phyloP scores from a whole-genome alignment of 2,113 vertebrate species.

The Telmatochromis sp. region DNA sequence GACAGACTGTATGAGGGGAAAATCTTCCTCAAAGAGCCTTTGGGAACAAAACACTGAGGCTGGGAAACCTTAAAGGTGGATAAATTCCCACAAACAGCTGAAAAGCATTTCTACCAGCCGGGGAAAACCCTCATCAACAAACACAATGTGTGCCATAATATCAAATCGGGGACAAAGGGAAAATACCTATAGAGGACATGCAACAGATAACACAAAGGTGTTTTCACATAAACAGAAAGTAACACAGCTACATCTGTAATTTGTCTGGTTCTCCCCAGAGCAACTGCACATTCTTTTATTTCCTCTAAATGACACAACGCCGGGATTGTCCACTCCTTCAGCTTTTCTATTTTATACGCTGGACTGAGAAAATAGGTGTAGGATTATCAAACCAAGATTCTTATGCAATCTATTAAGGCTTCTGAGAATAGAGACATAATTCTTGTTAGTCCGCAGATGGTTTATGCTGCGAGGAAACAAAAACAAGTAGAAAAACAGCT shows the following conservation, averaged over 20 bases:
- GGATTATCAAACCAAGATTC: background rate
- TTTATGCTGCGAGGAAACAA: background rate
- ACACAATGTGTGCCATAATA: background rate
- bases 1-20: background rate
- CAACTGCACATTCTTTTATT: background rate
- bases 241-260: background rate
- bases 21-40: background rate
- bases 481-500: background rate
- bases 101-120: background rate
- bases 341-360: background rate
- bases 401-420: background rate
- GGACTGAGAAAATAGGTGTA: background rate
- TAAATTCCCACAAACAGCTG: background rate
- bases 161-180: background rate
- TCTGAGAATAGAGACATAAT: background rate
- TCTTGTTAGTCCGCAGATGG: background rate
- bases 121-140: slow-evolving; percentile 20
- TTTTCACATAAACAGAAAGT: background rate
- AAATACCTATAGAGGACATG: background rate
- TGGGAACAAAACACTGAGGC: background rate
- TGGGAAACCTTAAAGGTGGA: background rate
- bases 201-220: background rate
- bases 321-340: background rate
- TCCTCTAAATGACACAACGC: background rate
- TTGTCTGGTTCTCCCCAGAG: slow-evolving; percentile 7